Evolutionary conservation across 2,888 invertebrate species (phyloP).

Genomic region (Axea sp.): DNA sequence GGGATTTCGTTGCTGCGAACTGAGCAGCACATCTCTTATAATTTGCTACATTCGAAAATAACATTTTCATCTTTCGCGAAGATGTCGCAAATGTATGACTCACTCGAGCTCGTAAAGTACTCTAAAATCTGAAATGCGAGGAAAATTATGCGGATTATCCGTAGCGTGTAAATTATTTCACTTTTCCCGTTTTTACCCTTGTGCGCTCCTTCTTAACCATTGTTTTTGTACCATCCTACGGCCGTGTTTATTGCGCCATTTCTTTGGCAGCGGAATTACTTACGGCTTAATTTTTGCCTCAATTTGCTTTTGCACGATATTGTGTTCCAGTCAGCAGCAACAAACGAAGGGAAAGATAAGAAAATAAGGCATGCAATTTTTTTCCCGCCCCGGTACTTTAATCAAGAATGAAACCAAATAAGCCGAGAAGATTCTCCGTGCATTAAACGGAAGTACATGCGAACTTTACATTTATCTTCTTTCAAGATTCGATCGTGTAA

Average conservation of each 20-base stretch:
- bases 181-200: not conserved
- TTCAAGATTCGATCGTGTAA: constrained; percentile 70
- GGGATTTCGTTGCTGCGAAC: constrained; percentile 29
- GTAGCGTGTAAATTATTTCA: constrained; percentile 23
- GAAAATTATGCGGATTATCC: constrained; percentile 21
- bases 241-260: constrained; percentile 45
- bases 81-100: constrained; percentile 9
- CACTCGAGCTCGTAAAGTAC: constrained; percentile 11
- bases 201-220: constrained; percentile 10
- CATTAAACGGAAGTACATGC: constrained; percentile 69
- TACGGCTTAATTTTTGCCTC: constrained; percentile 59
- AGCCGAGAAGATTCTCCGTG: constrained; percentile 41
- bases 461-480: constrained; percentile 76
- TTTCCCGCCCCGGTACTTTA: constrained; percentile 28
- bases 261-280: constrained; percentile 56
- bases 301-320: constrained; percentile 56
- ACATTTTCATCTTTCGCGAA: constrained; percentile 2
- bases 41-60: constrained; percentile 62
- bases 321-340: constrained; percentile 39
- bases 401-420: constrained; percentile 59
- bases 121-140: constrained; percentile 10
- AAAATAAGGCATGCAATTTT: constrained; percentile 57
- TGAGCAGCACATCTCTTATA: constrained; percentile 50
- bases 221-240: constrained; percentile 18
- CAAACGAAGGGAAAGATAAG: constrained; percentile 53